These are phyloP conservation scores for Drosophila leontia DNA, from an alignment of 1,140 invertebrate genomes.

Conservation along the genomic window DNA sequence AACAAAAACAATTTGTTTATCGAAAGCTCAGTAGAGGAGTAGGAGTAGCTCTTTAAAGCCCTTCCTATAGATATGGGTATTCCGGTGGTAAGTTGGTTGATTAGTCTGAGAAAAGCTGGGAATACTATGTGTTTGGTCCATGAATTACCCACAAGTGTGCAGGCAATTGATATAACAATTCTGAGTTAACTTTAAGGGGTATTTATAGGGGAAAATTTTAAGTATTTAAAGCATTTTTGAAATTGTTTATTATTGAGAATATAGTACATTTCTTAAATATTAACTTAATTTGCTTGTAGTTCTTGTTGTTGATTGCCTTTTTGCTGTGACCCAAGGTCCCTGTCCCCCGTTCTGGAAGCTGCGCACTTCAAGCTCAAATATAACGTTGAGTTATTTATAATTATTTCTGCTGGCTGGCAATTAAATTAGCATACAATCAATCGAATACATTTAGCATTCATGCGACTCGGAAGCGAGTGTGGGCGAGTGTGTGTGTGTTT, in stretches of 20 bases:
- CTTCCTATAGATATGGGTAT: not conserved
- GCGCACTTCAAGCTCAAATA: slow-evolving; percentile 8
- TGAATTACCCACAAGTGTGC: slow-evolving; percentile 3
- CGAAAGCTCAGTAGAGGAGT: not conserved
- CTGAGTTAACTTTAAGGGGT: not conserved
- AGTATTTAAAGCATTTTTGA: no score
- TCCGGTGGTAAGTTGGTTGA: slow-evolving; percentile 7
- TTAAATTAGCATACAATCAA: slow-evolving; percentile 58
- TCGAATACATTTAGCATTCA: slow-evolving; percentile 50
- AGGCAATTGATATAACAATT: not conserved
- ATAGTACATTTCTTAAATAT: not conserved
- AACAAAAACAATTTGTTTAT: slow-evolving; percentile 42
- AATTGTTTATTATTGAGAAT: not conserved
- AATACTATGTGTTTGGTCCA: not conserved
- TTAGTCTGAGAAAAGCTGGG: slow-evolving; percentile 7
- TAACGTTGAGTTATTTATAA: slow-evolving; percentile 40
- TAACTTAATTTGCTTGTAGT: not conserved
- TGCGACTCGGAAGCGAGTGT: slow-evolving; percentile 7
- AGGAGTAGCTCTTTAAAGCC: slow-evolving; percentile 21
- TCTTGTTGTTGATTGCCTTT: not conserved
- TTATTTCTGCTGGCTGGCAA: slow-evolving; percentile 48
- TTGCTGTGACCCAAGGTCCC: not conserved
- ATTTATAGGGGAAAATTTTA: not conserved
- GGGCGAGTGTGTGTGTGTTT: slow-evolving; percentile 4
- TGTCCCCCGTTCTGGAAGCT: not conserved